Percentiles rank a stretch among this genome's conserved stretches.
phyloP scores from a whole-genome alignment of 2,888 invertebrate genomes.

The Hybos culiciformis region DNA sequence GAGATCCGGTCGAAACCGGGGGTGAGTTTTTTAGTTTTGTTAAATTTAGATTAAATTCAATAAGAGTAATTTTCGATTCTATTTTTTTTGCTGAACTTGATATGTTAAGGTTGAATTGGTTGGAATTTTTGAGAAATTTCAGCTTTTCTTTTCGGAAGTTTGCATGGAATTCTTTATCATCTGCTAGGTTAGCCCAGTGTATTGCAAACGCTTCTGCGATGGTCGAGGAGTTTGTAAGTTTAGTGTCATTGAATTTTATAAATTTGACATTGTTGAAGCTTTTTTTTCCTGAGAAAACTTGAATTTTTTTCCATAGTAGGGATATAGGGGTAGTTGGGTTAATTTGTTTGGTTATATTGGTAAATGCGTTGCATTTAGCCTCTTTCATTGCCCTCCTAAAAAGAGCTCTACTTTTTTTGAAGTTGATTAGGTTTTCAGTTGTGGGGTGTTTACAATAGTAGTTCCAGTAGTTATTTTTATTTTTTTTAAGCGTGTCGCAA shows the following conservation, averaged over 20 bases:
- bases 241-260: too few species aligned
- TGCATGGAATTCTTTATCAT: too few species aligned
- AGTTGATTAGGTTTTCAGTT: not conserved
- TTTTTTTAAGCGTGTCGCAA: not conserved
- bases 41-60: not conserved
- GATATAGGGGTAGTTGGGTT: not conserved
- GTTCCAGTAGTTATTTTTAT: not conserved
- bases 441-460: not conserved
- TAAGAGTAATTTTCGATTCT: not conserved
- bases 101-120: not conserved
- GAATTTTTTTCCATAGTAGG: not conserved
- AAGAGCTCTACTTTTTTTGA: not conserved
- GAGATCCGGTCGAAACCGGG: not conserved
- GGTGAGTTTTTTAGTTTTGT: not conserved
- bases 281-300: not conserved
- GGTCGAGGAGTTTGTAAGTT: not conserved
- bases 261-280: not conserved
- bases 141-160: not conserved
- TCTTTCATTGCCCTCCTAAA: not conserved
- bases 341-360: not conserved
- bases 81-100: not conserved
- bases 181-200: too few species aligned
- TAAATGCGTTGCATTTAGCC: not conserved
- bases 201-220: not conserved
- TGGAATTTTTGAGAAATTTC: not conserved